These are phyloP conservation scores for Ephialtes manifestator DNA, from an alignment of 2,888 invertebrate species.

Conservation along the genomic window DNA sequence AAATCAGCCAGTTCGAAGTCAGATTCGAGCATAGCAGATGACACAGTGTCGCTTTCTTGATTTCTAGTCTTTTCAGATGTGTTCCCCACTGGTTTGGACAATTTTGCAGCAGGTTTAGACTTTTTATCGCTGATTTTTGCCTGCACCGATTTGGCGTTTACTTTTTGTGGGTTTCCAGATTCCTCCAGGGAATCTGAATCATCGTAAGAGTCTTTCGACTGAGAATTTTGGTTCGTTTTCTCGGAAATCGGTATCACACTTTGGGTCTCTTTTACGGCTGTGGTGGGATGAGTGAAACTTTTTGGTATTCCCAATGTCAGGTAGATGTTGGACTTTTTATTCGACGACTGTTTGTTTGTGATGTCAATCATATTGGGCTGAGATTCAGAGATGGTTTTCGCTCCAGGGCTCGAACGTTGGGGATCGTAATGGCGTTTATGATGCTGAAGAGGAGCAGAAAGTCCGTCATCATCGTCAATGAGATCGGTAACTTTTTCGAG, in stretches of 20 bases:
- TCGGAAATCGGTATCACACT: not conserved
- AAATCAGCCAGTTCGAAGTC: not conserved
- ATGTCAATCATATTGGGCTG: slow-evolving; percentile 40
- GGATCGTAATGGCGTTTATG: slow-evolving; percentile 41
- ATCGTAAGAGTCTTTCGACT: slow-evolving; percentile 15
- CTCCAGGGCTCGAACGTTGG: not conserved
- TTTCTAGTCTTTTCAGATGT: not conserved
- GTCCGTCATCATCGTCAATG: slow-evolving; percentile 8
- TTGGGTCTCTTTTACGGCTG: not conserved
- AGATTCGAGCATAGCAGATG: not conserved
- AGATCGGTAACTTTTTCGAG: slow-evolving; percentile 37
- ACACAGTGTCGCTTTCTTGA: not conserved
- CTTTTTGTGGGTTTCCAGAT: not conserved
- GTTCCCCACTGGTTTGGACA: slow-evolving; percentile 1
- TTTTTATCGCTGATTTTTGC: slow-evolving; percentile 16
- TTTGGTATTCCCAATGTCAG: slow-evolving; percentile 43
- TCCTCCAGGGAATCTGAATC: slow-evolving; percentile 11
- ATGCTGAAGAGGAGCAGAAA: not conserved
- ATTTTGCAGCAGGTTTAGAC: not conserved
- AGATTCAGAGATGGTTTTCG: not conserved
- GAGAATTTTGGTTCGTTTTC: not conserved
- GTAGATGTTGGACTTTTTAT: slow-evolving; percentile 14
- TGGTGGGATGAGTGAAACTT: slow-evolving; percentile 1
- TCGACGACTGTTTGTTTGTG: slow-evolving; percentile 1
- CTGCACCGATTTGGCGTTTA: not conserved